phyloP scores from a whole-genome alignment of 1,140 invertebrate genomes.

The Meloidogyne hapla region DNA sequence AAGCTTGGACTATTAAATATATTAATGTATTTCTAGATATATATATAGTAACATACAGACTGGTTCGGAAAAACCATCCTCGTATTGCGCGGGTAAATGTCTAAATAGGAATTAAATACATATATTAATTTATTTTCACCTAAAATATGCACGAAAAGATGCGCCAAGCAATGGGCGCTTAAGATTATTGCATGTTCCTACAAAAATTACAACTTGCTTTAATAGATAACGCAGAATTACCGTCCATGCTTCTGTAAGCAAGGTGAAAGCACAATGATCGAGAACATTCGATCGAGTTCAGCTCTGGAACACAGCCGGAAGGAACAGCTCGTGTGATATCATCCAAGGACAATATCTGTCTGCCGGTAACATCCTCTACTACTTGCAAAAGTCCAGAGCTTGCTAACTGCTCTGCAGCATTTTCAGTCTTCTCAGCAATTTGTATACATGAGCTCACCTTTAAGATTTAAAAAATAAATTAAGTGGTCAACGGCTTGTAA shows the following conservation, averaged over 20 bases:
- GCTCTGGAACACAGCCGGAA: slow-evolving; percentile 61
- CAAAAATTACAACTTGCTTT: background rate
- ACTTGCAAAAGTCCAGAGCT: slow-evolving; percentile 51
- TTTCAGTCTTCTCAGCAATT: slow-evolving; percentile 38
- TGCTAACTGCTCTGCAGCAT: slow-evolving; percentile 40
- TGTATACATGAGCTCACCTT: slow-evolving; percentile 32
- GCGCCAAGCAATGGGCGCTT: slow-evolving; percentile 47
- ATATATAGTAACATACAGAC: slow-evolving; percentile 45
- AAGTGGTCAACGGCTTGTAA: background rate
- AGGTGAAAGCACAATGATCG: slow-evolving; percentile 52
- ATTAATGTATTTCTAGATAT: background rate
- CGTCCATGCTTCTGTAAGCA: slow-evolving; percentile 50
- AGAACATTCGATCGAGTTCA: slow-evolving; percentile 38
- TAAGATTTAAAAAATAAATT: background rate
- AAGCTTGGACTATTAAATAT: slow-evolving; percentile 5
- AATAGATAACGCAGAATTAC: background rate
- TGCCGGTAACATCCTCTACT: slow-evolving; percentile 50
- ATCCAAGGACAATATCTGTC: slow-evolving; percentile 56
- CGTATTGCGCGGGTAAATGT: slow-evolving; percentile 57
- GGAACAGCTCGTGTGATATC: slow-evolving; percentile 58
- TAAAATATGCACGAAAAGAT: slow-evolving; percentile 52
- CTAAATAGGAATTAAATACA: slow-evolving; percentile 18
- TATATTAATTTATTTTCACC: slow-evolving; percentile 27
- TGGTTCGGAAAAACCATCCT: slow-evolving; percentile 53
- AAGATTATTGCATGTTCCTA: slow-evolving; percentile 50